Base-by-base conservation (phyloP, 2,888 invertebrate genomes). In the Pristionchus maxplancki region DNA sequence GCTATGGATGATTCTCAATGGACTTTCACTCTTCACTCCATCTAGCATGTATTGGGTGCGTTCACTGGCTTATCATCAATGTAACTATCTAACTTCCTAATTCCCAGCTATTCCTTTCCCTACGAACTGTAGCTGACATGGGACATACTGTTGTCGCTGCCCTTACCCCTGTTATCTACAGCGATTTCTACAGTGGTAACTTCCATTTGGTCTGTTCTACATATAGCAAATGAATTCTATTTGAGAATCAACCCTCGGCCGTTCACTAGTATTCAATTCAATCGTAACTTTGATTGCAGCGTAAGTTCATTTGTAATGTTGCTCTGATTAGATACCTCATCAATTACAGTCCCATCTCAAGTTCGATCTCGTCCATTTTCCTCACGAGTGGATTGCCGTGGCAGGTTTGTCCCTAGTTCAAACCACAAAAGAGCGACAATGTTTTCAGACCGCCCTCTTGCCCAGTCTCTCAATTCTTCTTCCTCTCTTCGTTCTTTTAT, bases 301-400 rank as follows among this genome's bases (percentile, higher is more conserved):
- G 82, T 53, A 24, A 31, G 82, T 20, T 28, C n/a, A 44, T 44
- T 11, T 44, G 8, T 44, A 44, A 44, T 9, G 44, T 44, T 53
- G 31, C 53, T 28, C 20, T n/a, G n/a, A n/a, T n/a, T n/a, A n/a
- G n/a, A n/a, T n/a, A n/a, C n/a, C n/a, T n/a, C 1, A 34, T 20
- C 24, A 15, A 1, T n/a, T 78, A 1, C 31, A 83, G 82, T 31
- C 28, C 50, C 8, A 31, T 31, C 31, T 83, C 82, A 9, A 28
- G 50, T 9, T 83, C 82, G 24, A 83, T 83, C 28, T 53, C 82
- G 4, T 83, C 82, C 1, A 37, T 83, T 11, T 83, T 83, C 24
- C 82, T 83, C 20, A 83, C 82, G 2, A 83, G 82, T 53, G 82
- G 82, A 15, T 6, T 83, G 34, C 53, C 82, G 0, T 83, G 50